Conservation (phyloP, 2,113 vertebrate genomes). For the Cisticola juncidis region DNA sequence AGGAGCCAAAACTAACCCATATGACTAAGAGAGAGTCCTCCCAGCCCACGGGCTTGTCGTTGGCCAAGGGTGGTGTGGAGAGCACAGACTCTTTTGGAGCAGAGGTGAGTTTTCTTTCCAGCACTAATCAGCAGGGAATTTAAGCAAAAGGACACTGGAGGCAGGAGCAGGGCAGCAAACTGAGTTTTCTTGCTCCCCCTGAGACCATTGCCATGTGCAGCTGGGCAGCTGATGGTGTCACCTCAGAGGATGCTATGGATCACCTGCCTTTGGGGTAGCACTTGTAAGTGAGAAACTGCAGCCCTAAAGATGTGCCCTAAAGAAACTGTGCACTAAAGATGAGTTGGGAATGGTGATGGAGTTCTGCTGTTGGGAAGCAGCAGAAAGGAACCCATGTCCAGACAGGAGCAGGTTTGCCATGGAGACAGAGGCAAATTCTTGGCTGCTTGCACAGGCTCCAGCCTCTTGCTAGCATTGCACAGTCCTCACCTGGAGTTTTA, state of each 20-base stretch:
- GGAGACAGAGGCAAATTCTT: accelerated
- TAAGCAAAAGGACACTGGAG: background rate
- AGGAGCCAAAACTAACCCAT: background rate
- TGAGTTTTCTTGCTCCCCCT: background rate
- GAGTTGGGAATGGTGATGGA: no score
- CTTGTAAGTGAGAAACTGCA: background rate
- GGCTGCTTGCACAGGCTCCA: background rate
- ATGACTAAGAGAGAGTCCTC: background rate
- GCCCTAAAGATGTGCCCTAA: no score
- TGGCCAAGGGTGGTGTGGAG: background rate
- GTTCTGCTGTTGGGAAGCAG: background rate
- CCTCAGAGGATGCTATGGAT: background rate
- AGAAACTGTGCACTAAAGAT: accelerated
- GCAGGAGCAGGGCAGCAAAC: background rate
- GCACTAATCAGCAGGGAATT: background rate
- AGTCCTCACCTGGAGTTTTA: background rate
- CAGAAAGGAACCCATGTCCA: background rate
- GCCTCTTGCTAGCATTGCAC: background rate
- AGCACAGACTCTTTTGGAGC: background rate
- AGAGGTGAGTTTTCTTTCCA: background rate
- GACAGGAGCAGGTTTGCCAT: background rate
- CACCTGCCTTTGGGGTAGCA: background rate
- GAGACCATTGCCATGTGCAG: accelerated
- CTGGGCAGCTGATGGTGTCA: background rate
- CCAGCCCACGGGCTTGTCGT: background rate